Percentiles rank a stretch among this genome's conserved stretches.
Evolutionary conservation across 1,140 invertebrate genomes (phyloP).

Genomic region (Pentalonia nigronervosa): DNA sequence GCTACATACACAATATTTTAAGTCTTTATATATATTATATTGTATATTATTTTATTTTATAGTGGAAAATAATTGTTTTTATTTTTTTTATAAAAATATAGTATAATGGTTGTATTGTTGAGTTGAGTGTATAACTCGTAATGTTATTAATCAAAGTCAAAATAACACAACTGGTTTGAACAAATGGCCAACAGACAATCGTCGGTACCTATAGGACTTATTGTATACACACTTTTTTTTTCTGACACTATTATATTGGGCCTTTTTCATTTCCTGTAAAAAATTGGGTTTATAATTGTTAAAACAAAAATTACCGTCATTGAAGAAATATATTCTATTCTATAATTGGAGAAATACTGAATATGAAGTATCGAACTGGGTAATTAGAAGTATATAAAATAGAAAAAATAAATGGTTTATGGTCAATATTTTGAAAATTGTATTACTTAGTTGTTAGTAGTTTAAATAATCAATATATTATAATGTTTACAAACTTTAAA

Average conservation of each 20-base stretch:
- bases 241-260: not conserved
- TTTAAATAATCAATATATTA: no score
- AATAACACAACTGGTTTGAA: slow-evolving; percentile 50
- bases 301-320: not conserved
- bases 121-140: slow-evolving; percentile 29
- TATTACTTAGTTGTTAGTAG: no score
- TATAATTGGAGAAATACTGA: slow-evolving; percentile 10
- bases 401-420: no score
- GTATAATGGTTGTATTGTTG: slow-evolving; percentile 16
- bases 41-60: slow-evolving; percentile 4
- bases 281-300: not conserved
- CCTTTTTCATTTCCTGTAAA: slow-evolving; percentile 47
- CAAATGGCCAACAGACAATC: slow-evolving; percentile 37
- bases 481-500: no score
- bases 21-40: not conserved
- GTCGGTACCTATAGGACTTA: slow-evolving; percentile 20
- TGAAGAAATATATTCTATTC: not conserved
- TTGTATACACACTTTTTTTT: not conserved
- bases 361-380: not conserved
- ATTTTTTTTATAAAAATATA: slow-evolving; percentile 30
- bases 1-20: not conserved
- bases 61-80: slow-evolving; percentile 31
- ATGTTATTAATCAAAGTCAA: slow-evolving; percentile 52
- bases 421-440: no score
- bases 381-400: not conserved